Evolutionary conservation across 2,797 vertebrate genomes (phyloP), one percentile per base, ranked within the genome.

Genomic region (Tragelaphus eurycerus): DNA sequence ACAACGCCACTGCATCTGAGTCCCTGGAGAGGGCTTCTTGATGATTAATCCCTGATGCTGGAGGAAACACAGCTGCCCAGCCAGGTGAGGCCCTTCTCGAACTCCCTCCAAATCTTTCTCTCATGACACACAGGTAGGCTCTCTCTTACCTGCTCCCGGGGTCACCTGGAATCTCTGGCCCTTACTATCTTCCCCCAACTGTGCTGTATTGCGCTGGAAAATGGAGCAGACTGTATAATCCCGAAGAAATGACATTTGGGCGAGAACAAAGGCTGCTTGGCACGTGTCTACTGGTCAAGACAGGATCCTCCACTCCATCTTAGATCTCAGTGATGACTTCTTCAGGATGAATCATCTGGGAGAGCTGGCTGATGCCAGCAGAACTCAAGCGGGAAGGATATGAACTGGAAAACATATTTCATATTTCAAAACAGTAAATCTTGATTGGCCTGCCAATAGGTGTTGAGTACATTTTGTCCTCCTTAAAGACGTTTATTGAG

Each of bases 111-210:
- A 19, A 4, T 2, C 59, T 86, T 60, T n/a, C 38, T 21, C 17
- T 17, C 7, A 0, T 3, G 9, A 79, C 4, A 5, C 15, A 16
- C 52, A 6, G 2, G 6, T 1, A 74, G 14, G 17, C 25, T 17
- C 7, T 2, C 0, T 27, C 15, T 52, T 3, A 27, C 19, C 25
- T 57, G 81, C 79, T 59, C 9, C 48, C 23, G 1, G 15, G 2
- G 15, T 12, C 84, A 14, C 17, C 76, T 71, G 8, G 3, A 34
- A 31, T 14, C 16, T n/a, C 12, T 6, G 16, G 48, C 31, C 21
- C 19, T 4, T 16, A 13, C 7, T 8, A 52, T 85, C 81, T 60
- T 21, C 27, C 64, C 11, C 21, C 1, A 50, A 64, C 2, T 46
- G 8, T 11, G 10, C 50, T 13, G 4, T 11, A 6, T 13, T 17